phyloP scores from a whole-genome alignment of 2,113 vertebrate genomes.

The Lontra canadensis region DNA sequence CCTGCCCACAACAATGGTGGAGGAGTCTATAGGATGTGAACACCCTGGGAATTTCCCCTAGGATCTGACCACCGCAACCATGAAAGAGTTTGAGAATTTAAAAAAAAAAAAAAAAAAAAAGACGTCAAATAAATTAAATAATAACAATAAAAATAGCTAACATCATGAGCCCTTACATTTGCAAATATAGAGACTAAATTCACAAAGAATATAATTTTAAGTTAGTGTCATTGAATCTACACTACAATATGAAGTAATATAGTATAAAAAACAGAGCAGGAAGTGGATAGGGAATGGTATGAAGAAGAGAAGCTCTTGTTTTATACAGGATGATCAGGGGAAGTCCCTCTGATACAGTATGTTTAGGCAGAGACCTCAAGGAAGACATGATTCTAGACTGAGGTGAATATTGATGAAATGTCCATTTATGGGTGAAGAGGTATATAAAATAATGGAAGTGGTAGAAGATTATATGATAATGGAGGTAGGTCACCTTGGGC shows the following conservation, averaged over 20 bases:
- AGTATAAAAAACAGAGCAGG: neutral
- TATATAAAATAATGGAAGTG: neutral
- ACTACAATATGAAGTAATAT: neutral
- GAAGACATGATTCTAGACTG: neutral
- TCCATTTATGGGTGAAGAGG: neutral
- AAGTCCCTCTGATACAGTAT: neutral
- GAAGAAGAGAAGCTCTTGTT: neutral
- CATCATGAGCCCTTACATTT: neutral
- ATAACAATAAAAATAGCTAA: neutral
- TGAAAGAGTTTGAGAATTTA: neutral
- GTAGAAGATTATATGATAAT: neutral
- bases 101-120: neutral
- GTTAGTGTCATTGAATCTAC: neutral
- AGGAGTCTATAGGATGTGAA: neutral
- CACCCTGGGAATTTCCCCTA: rapidly evolving
- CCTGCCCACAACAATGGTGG: rapidly evolving
- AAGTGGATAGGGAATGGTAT: neutral
- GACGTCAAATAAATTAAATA: neutral
- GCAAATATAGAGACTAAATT: neutral
- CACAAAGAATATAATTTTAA: neutral
- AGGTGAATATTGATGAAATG: neutral
- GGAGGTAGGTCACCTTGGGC: neutral
- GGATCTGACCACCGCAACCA: neutral
- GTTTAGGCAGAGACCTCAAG: neutral
- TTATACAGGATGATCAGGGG: neutral